phyloP scores from a whole-genome alignment of 2,797 vertebrate species.

The Sebastes vulpes region DNA sequence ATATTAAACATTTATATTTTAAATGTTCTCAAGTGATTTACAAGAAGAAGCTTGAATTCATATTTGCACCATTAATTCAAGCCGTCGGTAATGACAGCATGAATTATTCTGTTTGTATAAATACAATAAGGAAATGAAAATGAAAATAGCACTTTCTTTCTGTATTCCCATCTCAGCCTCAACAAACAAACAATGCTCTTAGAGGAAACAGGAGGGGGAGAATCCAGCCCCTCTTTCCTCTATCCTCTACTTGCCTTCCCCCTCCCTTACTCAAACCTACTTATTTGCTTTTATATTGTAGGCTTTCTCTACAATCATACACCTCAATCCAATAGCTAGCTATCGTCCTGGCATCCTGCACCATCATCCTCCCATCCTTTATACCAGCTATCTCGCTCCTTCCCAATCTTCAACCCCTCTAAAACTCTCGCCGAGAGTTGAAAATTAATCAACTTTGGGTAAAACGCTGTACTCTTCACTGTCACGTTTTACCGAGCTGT shows the following conservation, averaged over 20 bases:
- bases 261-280: neutral
- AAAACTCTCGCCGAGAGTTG: neutral
- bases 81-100: neutral
- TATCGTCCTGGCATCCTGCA: neutral
- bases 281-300: neutral
- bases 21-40: slow-evolving; percentile 1
- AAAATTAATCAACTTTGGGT: too few species aligned
- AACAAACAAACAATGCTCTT: slow-evolving; percentile 4
- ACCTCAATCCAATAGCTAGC: neutral
- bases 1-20: slow-evolving; percentile 16
- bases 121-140: neutral
- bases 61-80: neutral
- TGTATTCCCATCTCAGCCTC: neutral
- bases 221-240: neutral
- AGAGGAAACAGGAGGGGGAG: slow-evolving; percentile 18
- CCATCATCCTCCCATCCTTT: neutral
- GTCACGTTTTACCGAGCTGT: too few species aligned
- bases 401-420: neutral
- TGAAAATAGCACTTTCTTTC: slow-evolving; percentile 12
- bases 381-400: neutral
- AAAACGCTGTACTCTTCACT: too few species aligned
- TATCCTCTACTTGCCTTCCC: neutral
- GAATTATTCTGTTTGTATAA: neutral
- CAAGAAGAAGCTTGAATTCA: neutral
- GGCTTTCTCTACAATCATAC: neutral